phyloP scores from a whole-genome alignment of 2,113 vertebrate species.

The Ellobius talpinus region DNA sequence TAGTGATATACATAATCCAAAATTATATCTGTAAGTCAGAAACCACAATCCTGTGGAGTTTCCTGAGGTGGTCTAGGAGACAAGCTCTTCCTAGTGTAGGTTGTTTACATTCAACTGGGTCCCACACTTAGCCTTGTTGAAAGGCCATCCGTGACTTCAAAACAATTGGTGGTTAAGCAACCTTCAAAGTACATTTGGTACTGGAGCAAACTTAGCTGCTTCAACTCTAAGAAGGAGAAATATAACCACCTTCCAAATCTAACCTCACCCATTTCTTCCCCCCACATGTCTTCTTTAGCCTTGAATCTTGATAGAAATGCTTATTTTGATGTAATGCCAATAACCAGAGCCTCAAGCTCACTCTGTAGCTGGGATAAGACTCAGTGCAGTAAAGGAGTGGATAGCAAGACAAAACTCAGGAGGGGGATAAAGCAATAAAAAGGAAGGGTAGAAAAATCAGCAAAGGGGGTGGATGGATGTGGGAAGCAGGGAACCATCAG shows the following conservation, averaged over 20 bases:
- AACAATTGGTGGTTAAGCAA: slow-evolving; percentile 43
- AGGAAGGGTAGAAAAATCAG: slow-evolving; percentile 17
- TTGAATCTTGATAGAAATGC: slow-evolving; percentile 17
- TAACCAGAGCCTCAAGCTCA: slow-evolving; percentile 12
- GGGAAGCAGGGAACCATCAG: background rate
- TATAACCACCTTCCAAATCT: background rate
- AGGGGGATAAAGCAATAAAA: slow-evolving; percentile 28
- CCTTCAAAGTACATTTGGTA: slow-evolving; percentile 54
- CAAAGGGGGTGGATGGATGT: background rate
- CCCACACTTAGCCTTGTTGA: background rate
- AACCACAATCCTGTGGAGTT: slow-evolving; percentile 30
- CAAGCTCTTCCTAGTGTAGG: background rate
- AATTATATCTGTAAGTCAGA: slow-evolving; percentile 64
- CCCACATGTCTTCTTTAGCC: background rate
- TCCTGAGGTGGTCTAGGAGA: slow-evolving; percentile 31
- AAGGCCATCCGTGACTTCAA: slow-evolving; percentile 20
- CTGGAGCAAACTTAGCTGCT: slow-evolving; percentile 22
- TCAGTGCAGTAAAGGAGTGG: background rate
- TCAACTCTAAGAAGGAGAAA: slow-evolving; percentile 33
- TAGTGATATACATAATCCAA: slow-evolving; percentile 47
- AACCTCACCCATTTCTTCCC: background rate
- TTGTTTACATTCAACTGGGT: slow-evolving; percentile 54
- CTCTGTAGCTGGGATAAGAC: background rate
- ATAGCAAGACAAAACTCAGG: slow-evolving; percentile 34
- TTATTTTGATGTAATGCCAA: slow-evolving; percentile 36